These are phyloP conservation scores for Chondrilla cf. caribensis DNA, from an alignment of 37 sponge, comb jelly and placozoan genomes.

Conservation along the genomic window DNA sequence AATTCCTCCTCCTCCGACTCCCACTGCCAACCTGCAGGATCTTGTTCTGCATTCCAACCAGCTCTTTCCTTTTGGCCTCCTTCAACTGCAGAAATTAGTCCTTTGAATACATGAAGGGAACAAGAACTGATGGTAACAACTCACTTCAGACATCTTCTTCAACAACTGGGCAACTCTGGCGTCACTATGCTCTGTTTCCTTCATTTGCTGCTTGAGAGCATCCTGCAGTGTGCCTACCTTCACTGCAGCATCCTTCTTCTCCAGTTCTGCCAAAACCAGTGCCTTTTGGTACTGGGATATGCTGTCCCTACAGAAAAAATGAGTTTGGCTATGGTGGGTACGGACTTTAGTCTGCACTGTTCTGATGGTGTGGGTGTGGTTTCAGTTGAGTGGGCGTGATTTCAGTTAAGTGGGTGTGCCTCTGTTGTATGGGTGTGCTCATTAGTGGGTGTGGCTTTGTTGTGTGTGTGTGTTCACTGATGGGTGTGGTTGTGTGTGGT, in stretches of 20 bases:
- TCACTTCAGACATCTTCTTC: slow-evolving; percentile 10
- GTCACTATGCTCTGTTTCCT: not conserved
- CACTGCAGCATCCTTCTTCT: slow-evolving; percentile 9
- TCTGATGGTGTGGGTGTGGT: too few relatives aligned
- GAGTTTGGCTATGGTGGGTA: too few relatives aligned
- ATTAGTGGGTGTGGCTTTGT: not conserved
- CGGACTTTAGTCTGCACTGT: too few relatives aligned
- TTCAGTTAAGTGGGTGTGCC: too few relatives aligned
- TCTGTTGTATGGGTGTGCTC: too few relatives aligned
- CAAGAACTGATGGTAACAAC: too few relatives aligned
- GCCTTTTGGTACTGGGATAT: slow-evolving; percentile 18
- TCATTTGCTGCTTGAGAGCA: slow-evolving; percentile 1
- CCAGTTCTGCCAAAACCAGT: slow-evolving; percentile 9
- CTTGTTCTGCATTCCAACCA: slow-evolving; percentile 18
- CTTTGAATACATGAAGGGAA: too few relatives aligned
- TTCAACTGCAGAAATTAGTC: not conserved
- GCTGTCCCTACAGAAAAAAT: not conserved
- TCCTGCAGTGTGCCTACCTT: not conserved
- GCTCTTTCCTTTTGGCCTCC: not conserved
- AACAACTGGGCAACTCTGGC: not conserved
- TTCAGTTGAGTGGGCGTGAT: too few relatives aligned
- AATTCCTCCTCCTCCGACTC: too few relatives aligned
- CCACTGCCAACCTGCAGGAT: not conserved
- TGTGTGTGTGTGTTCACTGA: not conserved
- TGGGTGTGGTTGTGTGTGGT: not conserved